Percentiles rank a stretch among this genome's conserved stretches.
Conservation (phyloP, 1,140 invertebrate species). For the Drosophila kohkoa region DNA sequence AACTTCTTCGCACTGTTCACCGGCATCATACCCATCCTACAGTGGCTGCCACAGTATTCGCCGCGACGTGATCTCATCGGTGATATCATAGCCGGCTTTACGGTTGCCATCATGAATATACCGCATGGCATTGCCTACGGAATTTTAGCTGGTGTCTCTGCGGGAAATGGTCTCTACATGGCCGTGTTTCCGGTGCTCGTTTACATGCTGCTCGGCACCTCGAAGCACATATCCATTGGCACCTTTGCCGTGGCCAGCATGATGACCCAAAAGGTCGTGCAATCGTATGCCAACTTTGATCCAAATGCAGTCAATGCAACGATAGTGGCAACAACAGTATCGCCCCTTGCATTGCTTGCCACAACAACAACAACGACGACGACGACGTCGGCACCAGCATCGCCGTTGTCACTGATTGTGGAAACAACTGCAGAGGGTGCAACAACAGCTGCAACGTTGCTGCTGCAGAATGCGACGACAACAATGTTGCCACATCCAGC, state of each 20-base stretch:
- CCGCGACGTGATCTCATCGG: conserved; percentile 87
- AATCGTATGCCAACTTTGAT: conserved; percentile 67
- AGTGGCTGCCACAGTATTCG: conserved; percentile 91
- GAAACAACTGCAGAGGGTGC: neutral
- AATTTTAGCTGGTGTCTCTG: conserved; percentile 93
- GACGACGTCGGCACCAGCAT: neutral
- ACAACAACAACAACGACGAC: conserved; percentile 14
- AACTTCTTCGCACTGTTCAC: conserved; percentile 74
- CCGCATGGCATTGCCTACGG: conserved; percentile 96
- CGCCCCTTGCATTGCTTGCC: neutral
- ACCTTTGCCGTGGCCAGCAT: conserved; percentile 95
- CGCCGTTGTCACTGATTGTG: neutral
- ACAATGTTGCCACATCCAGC: conserved; percentile 16
- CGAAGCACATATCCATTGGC: conserved; percentile 96
- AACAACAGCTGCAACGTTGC: neutral
- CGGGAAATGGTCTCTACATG: conserved; percentile 96
- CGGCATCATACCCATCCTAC: conserved; percentile 87
- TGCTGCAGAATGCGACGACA: conserved; percentile 39
- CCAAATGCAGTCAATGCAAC: neutral
- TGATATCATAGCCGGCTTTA: conserved; percentile 92
- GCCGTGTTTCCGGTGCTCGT: conserved; percentile 96
- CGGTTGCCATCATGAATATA: conserved; percentile 97
- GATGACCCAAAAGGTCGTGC: conserved; percentile 94
- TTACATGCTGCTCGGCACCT: conserved; percentile 96
- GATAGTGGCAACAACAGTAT: neutral